phyloP scores from a whole-genome alignment of 2,113 vertebrate genomes.

The Dissostichus mawsoni region DNA sequence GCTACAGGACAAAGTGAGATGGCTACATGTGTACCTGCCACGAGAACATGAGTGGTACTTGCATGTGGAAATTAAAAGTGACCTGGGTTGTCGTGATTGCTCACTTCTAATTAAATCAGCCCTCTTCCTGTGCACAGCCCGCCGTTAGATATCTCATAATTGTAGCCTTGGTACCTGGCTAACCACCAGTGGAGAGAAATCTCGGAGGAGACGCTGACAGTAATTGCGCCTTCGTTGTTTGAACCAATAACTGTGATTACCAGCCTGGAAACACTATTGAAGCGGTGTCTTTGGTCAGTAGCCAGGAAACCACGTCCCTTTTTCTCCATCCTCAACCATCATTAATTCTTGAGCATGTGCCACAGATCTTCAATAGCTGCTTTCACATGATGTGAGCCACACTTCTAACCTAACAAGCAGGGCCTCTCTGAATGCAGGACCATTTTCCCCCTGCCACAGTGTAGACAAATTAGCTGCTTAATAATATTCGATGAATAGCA shows the following conservation, averaged over 20 bases:
- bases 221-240: slow-evolving; percentile 60
- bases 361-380: slow-evolving; percentile 49
- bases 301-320: slow-evolving; percentile 51
- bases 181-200: slow-evolving; percentile 43
- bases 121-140: slow-evolving; percentile 33
- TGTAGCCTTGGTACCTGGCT: slow-evolving; percentile 53
- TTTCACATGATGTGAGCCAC: slow-evolving; percentile 40
- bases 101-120: slow-evolving; percentile 68
- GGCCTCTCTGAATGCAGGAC: slow-evolving; percentile 10
- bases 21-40: slow-evolving; percentile 56
- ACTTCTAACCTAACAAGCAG: slow-evolving; percentile 52
- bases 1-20: slow-evolving; percentile 42
- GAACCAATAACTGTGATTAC: slow-evolving; percentile 57
- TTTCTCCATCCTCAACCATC: slow-evolving; percentile 20
- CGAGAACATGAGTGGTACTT: slow-evolving; percentile 19
- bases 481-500: slow-evolving; percentile 26
- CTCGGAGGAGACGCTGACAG: slow-evolving; percentile 54
- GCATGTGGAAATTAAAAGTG: slow-evolving; percentile 61
- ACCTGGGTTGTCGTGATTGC: slow-evolving; percentile 46
- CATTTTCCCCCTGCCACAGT: slow-evolving; percentile 11
- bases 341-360: slow-evolving; percentile 54
- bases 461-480: slow-evolving; percentile 41
- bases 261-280: slow-evolving; percentile 56
- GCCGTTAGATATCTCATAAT: slow-evolving; percentile 55
- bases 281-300: slow-evolving; percentile 56